A percentile compares a stretch with the other conserved stretches of the same genome.
These are phyloP conservation scores for Muricea muricata DNA, from an alignment of 92 coral and sea anemone species.

Conservation along the genomic window DNA sequence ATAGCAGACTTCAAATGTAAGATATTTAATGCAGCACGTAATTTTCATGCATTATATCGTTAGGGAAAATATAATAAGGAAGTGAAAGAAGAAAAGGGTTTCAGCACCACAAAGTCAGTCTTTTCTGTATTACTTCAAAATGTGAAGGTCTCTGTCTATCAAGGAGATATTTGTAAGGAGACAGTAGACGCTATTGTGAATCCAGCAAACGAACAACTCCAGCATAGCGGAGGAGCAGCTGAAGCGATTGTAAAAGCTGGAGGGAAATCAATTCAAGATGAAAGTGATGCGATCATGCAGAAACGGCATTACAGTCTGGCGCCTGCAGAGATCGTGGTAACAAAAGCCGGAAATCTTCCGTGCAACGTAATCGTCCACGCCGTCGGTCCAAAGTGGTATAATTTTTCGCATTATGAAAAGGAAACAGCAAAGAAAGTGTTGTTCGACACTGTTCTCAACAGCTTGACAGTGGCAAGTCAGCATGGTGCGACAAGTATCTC, in stretches of 20 bases:
- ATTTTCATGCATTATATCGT: no score
- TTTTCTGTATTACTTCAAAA: no score
- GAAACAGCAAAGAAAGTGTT: not conserved
- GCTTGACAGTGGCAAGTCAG: not conserved
- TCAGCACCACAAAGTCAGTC: no score
- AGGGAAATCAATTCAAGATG: conserved; percentile 59
- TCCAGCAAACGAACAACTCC: conserved; percentile 67
- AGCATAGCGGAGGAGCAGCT: conserved; percentile 62
- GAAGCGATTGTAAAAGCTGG: conserved; percentile 63
- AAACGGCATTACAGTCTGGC: not conserved
- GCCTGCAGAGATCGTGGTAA: conserved; percentile 47
- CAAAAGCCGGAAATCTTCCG: conserved; percentile 64
- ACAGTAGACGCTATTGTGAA: conserved; percentile 68
- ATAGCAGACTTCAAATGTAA: no score
- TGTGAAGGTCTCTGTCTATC: conserved; percentile 45
- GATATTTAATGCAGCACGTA: no score
- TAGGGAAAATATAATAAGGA: no score
- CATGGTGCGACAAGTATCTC: not conserved
- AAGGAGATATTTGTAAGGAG: conserved; percentile 72
- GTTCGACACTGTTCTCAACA: not conserved
- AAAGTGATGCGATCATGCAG: conserved; percentile 35
- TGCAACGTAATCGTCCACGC: conserved; percentile 76
- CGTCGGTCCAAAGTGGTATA: conserved; percentile 49
- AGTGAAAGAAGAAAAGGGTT: no score
- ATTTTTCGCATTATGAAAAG: not conserved